Evolutionary conservation across 2,888 invertebrate species (phyloP).

Genomic region (Epistrophe eligans): DNA sequence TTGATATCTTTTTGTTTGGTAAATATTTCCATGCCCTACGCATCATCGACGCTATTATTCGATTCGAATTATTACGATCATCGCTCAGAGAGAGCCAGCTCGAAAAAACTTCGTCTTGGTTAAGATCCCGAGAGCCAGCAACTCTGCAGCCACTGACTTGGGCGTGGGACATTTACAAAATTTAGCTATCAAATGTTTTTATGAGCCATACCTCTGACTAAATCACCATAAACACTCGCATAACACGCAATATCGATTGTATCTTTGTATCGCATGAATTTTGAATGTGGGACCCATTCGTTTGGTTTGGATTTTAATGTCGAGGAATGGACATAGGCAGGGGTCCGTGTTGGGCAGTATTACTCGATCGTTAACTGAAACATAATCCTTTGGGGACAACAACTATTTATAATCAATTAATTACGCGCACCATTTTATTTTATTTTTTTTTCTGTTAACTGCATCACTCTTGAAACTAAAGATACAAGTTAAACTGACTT

Average conservation of each 20-base stretch:
- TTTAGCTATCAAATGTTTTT: conserved; percentile 84
- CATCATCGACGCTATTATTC: conserved; percentile 59
- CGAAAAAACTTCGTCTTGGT: background rate
- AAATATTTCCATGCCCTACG: conserved; percentile 42
- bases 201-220: conserved; percentile 83
- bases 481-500: conserved; percentile 19
- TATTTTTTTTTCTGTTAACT: background rate
- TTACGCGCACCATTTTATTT: conserved; percentile 77
- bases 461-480: background rate
- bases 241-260: conserved; percentile 65
- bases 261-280: conserved; percentile 34
- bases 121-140: background rate
- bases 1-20: conserved; percentile 60
- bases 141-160: background rate
- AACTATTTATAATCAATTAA: conserved; percentile 82
- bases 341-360: conserved; percentile 47
- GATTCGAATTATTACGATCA: conserved; percentile 48
- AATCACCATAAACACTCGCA: conserved; percentile 83
- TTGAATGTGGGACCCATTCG: conserved; percentile 12
- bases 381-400: conserved; percentile 79
- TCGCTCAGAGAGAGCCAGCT: conserved; percentile 2
- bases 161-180: conserved; percentile 77
- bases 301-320: background rate
- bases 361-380: conserved; percentile 78
- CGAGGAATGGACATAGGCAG: conserved; percentile 17